A percentile compares a stretch with the other conserved stretches of the same genome.
phyloP scores from a whole-genome alignment of 2,797 vertebrate genomes.

The Novumbra hubbsi region DNA sequence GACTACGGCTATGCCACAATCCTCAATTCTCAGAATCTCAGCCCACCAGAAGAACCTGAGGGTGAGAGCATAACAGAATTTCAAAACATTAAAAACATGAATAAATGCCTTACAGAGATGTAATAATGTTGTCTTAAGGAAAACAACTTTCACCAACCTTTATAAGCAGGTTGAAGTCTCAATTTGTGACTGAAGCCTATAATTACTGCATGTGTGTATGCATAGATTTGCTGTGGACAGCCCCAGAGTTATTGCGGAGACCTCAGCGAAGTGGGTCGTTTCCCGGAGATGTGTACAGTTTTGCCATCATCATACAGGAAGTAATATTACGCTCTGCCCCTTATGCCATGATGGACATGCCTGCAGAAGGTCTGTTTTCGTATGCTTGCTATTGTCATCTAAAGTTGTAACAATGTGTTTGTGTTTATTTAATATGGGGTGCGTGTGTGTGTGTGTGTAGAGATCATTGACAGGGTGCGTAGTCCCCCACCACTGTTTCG shows the following conservation, averaged over 20 bases:
- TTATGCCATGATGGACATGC: slow-evolving; percentile 85
- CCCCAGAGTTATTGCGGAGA: slow-evolving; percentile 81
- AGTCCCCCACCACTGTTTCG: slow-evolving; percentile 71
- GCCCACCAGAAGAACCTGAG: slow-evolving; percentile 59
- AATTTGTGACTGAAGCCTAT: not conserved
- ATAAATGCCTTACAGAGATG: too few species aligned
- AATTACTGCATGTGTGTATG: slow-evolving; percentile 14
- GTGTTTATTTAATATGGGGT: not conserved
- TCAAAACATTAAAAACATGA: too few species aligned
- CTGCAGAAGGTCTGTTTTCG: slow-evolving; percentile 54
- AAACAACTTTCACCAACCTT: too few species aligned
- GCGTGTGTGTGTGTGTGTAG: slow-evolving; percentile 50
- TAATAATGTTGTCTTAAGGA: too few species aligned
- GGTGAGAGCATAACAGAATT: slow-evolving; percentile 60
- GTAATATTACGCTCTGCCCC: slow-evolving; percentile 82
- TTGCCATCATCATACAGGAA: slow-evolving; percentile 91
- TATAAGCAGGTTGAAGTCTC: not conserved
- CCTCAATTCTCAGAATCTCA: slow-evolving; percentile 78
- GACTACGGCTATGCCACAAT: slow-evolving; percentile 83
- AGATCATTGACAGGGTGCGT: slow-evolving; percentile 77
- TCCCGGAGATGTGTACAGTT: slow-evolving; percentile 81
- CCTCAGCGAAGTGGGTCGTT: slow-evolving; percentile 66
- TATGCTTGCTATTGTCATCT: not conserved
- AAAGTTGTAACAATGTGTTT: not conserved
- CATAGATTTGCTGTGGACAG: slow-evolving; percentile 83